Percentiles rank a stretch among this genome's conserved stretches.
Evolutionary conservation across 2,113 vertebrate genomes (phyloP).

Genomic region (Cairina moschata): DNA sequence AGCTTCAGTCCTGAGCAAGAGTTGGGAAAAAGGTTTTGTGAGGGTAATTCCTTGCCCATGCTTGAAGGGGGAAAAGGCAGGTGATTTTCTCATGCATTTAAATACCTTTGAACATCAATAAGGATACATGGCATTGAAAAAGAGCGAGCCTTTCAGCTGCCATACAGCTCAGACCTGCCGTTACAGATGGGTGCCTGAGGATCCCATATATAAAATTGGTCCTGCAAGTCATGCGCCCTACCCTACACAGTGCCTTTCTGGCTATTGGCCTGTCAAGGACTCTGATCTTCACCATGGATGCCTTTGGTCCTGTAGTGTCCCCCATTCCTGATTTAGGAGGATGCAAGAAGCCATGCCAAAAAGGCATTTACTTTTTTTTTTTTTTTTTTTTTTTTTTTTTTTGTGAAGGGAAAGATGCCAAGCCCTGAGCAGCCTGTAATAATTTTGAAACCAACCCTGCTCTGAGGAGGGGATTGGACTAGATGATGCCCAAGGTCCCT

Average conservation of each 20-base stretch:
- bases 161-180: background rate
- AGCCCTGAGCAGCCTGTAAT: background rate
- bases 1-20: background rate
- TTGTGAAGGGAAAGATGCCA: background rate
- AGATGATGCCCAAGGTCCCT: background rate
- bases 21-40: background rate
- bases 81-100: background rate
- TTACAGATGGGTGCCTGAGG: background rate
- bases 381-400: background rate
- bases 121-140: background rate
- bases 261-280: background rate
- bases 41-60: background rate
- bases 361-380: background rate
- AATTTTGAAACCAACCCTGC: background rate
- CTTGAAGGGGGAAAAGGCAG: background rate
- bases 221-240: background rate
- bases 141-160: fast-evolving
- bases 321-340: background rate
- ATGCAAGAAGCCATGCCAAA: background rate
- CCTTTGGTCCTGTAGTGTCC: background rate
- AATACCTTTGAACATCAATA: background rate
- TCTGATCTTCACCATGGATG: background rate
- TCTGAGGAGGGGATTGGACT: background rate
- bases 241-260: background rate
- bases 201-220: background rate